Evolutionary conservation across 1,140 invertebrate species (phyloP).

Genomic region (Chymomyza costata): DNA sequence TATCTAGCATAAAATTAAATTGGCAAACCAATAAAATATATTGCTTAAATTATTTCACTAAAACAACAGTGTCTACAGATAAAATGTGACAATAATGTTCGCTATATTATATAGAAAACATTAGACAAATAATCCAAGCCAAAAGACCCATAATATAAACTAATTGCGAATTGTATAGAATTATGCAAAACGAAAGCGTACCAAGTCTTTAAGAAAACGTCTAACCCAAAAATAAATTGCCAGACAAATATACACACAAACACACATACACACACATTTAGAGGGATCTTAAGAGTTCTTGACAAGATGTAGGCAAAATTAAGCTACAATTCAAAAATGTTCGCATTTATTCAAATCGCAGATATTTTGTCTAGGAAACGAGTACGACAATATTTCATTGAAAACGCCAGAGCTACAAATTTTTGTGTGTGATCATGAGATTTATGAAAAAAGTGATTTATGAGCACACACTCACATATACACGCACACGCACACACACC

Average conservation of each 20-base stretch:
- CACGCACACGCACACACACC: background rate
- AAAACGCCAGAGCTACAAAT: slow-evolving; percentile 6
- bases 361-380: slow-evolving; percentile 15
- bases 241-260: background rate
- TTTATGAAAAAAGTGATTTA: background rate
- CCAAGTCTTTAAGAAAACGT: background rate
- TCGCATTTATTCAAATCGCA: slow-evolving; percentile 59
- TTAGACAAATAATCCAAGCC: slow-evolving; percentile 23
- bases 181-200: no score
- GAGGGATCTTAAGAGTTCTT: background rate
- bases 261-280: slow-evolving; percentile 21
- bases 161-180: slow-evolving; percentile 28
- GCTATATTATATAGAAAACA: no score
- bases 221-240: background rate
- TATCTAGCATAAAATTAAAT: no score
- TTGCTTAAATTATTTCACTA: no score
- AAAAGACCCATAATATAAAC: slow-evolving; percentile 27
- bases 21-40: no score
- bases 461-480: background rate
- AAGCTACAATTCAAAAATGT: slow-evolving; percentile 43
- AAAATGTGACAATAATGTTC: no score
- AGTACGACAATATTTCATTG: slow-evolving; percentile 3
- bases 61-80: no score
- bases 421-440: slow-evolving; percentile 3
- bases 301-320: slow-evolving; percentile 14